phyloP scores from a whole-genome alignment of 64 coral and sea anemone genomes.

The Montipora cactus region DNA sequence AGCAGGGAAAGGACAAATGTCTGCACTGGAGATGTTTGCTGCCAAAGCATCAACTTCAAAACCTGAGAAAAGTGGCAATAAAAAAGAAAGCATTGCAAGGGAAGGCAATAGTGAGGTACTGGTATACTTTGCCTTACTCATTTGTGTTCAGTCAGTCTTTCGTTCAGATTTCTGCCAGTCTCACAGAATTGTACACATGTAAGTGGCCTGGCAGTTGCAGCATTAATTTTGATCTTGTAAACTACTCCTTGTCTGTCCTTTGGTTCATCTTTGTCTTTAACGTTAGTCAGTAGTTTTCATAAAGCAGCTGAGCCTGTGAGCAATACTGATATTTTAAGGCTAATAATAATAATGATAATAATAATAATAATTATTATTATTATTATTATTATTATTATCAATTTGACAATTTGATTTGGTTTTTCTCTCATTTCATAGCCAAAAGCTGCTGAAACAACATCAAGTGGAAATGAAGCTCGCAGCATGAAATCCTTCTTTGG shows the following conservation, averaged over 20 bases:
- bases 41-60: conserved; percentile 38
- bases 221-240: not conserved
- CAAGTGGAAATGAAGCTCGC: conserved; percentile 10
- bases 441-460: conserved; percentile 17
- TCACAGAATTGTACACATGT: too few relatives aligned
- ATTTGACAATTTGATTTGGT: not conserved
- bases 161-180: too few relatives aligned
- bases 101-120: not conserved
- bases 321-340: too few relatives aligned
- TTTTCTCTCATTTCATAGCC: not conserved
- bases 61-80: conserved; percentile 28
- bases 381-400: not conserved
- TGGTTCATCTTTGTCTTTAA: too few relatives aligned
- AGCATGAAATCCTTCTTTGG: conserved; percentile 72
- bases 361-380: too few relatives aligned
- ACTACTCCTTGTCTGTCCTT: too few relatives aligned
- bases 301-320: too few relatives aligned
- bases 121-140: too few relatives aligned
- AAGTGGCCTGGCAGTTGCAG: too few relatives aligned
- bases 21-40: conserved; percentile 67
- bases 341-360: too few relatives aligned
- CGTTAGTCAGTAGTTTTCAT: too few relatives aligned
- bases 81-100: not conserved
- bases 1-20: conserved; percentile 64
- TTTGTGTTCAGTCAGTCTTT: too few relatives aligned